These are phyloP conservation scores for Trisateles emortualis DNA, from an alignment of 2,888 invertebrate species.

Conservation along the genomic window DNA sequence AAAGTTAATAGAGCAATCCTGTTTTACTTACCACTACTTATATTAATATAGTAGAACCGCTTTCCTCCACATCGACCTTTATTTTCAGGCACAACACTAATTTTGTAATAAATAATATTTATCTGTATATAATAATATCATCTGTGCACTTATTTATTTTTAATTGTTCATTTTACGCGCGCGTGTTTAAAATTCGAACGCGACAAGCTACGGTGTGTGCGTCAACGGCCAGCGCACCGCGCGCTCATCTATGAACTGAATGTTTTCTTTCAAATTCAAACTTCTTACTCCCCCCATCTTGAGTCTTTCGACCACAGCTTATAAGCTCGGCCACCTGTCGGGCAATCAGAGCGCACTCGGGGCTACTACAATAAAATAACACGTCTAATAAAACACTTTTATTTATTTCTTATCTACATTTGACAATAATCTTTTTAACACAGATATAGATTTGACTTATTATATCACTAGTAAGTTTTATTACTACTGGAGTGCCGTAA, in stretches of 20 bases:
- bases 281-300: conserved; percentile 45
- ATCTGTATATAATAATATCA: conserved; percentile 49
- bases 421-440: conserved; percentile 42
- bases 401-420: conserved; percentile 42
- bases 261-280: conserved; percentile 60
- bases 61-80: conserved; percentile 55
- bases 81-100: conserved; percentile 50
- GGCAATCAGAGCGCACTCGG: conserved; percentile 20
- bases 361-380: conserved; percentile 20
- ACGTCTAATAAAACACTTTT: conserved; percentile 36
- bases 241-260: conserved; percentile 74
- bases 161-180: conserved; percentile 61
- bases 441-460: conserved; percentile 32
- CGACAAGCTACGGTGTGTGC: conserved; percentile 44
- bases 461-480: conserved; percentile 32
- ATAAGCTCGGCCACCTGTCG: conserved; percentile 38
- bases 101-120: conserved; percentile 41
- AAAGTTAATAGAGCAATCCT: conserved; percentile 59
- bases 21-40: conserved; percentile 70
- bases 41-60: conserved; percentile 54
- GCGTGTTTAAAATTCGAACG: conserved; percentile 47
- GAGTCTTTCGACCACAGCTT: conserved; percentile 31
- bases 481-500: too few species aligned
- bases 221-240: conserved; percentile 54
- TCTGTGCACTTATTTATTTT: conserved; percentile 55